Percentiles rank a stretch among this genome's conserved stretches.
Conservation (phyloP, 2,888 invertebrate species). For the Idaea aversata region DNA sequence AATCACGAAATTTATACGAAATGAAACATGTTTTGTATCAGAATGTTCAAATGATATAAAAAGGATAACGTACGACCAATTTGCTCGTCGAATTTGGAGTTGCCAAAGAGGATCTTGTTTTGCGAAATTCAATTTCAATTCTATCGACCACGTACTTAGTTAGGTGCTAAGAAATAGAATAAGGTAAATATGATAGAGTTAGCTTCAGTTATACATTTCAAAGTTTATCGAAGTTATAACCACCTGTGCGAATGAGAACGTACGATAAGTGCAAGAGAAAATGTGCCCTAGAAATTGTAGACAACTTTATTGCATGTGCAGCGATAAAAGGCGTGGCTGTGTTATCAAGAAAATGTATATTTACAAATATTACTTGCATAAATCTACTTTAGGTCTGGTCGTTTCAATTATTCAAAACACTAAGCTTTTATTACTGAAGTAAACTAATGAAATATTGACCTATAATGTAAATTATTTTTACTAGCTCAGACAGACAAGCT, state of each 20-base stretch:
- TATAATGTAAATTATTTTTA: neutral
- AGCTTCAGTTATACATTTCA: neutral
- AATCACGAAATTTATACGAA: neutral
- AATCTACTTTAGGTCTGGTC: neutral
- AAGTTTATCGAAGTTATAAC: neutral
- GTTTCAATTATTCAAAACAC: neutral
- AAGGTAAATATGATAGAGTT: neutral
- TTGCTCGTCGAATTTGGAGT: neutral
- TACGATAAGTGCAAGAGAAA: slow-evolving; percentile 13
- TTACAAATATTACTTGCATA: neutral
- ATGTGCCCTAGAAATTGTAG: slow-evolving; percentile 16
- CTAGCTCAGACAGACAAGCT: neutral
- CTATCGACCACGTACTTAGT: neutral
- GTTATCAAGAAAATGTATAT: neutral
- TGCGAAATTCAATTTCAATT: neutral
- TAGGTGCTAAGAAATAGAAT: neutral
- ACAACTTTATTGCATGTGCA: slow-evolving; percentile 13
- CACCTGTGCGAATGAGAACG: neutral
- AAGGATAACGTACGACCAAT: neutral
- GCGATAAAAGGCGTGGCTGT: slow-evolving; percentile 2
- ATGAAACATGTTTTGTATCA: neutral
- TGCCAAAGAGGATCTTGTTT: neutral
- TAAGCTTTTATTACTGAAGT: no score
- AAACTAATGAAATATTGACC: no score
- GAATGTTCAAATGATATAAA: neutral